These are phyloP conservation scores for Tachysurus vachellii DNA, from an alignment of 2,113 vertebrate genomes.

Conservation along the genomic window DNA sequence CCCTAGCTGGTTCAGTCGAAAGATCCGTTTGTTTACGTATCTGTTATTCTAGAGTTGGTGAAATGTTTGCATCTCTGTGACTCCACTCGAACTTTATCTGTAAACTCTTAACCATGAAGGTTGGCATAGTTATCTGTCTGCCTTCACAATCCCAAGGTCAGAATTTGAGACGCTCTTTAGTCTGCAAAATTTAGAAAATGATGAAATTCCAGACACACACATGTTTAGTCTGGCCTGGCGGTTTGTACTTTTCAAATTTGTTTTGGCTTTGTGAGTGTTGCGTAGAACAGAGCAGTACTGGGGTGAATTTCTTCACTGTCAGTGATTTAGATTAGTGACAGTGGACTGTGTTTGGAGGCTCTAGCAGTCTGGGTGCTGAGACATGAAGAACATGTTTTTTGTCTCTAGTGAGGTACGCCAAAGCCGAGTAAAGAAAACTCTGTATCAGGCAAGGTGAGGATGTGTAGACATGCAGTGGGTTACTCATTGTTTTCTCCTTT, in stretches of 20 bases:
- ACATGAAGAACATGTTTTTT: not conserved
- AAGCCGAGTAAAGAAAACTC: not conserved
- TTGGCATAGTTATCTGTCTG: slow-evolving; percentile 35
- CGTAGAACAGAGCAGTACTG: not conserved
- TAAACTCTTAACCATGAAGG: slow-evolving; percentile 18
- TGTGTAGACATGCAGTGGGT: not conserved
- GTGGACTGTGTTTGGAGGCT: not conserved
- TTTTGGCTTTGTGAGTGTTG: slow-evolving; percentile 2
- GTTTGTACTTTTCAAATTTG: slow-evolving; percentile 6
- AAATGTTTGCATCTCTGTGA: not conserved
- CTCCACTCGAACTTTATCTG: not conserved
- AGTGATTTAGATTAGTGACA: not conserved
- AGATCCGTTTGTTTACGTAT: not conserved
- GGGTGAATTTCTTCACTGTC: not conserved
- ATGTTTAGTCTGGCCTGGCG: slow-evolving; percentile 45
- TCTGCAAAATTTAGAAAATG: not conserved
- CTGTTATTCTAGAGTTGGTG: not conserved
- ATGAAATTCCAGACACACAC: slow-evolving; percentile 22
- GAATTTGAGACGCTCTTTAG: slow-evolving; percentile 40
- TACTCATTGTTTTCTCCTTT: not conserved
- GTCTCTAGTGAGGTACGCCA: not conserved
- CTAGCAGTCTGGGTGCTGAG: not conserved
- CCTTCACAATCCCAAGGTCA: slow-evolving; percentile 36
- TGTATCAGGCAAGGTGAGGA: not conserved
- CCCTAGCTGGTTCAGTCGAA: not conserved